Evolutionary conservation across 2,888 invertebrate genomes (phyloP).

Genomic region (Drosophila limbata): DNA sequence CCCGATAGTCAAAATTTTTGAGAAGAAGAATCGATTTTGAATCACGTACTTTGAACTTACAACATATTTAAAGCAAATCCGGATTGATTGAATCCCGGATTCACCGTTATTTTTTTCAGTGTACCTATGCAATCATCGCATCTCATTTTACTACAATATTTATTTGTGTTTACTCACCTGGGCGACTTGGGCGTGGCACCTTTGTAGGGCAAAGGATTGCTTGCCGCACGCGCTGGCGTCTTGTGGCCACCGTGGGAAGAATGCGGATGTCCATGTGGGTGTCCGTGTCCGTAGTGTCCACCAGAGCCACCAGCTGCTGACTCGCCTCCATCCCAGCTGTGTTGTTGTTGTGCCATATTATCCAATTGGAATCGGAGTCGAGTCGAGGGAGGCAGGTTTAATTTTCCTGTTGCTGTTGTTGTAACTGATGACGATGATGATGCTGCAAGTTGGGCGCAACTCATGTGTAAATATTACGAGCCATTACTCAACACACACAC

Average conservation of each 20-base stretch:
- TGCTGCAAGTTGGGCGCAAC: conserved; percentile 63
- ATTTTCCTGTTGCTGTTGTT: conserved; percentile 5
- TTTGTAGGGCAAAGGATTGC: conserved; percentile 81
- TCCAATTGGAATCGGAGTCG: conserved; percentile 17
- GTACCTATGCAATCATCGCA: background rate
- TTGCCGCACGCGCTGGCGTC: conserved; percentile 68
- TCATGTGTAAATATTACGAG: conserved; percentile 78
- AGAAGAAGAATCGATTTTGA: too few relatives aligned
- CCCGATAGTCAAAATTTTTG: too few relatives aligned
- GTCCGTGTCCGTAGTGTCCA: too few relatives aligned
- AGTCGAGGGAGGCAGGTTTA: background rate
- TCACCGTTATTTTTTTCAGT: too few relatives aligned
- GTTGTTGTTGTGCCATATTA: conserved; percentile 75
- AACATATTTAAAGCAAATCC: too few relatives aligned
- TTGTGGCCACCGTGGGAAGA: conserved; percentile 58
- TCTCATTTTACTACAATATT: background rate
- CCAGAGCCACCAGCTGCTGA: conserved; percentile 22
- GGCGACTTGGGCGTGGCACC: conserved; percentile 83
- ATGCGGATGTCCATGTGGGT: conserved; percentile 39
- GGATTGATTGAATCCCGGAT: too few relatives aligned
- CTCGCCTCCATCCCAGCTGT: conserved; percentile 78
- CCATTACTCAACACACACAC: conserved; percentile 65
- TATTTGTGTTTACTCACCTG: conserved; percentile 72
- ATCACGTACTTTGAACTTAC: too few relatives aligned
- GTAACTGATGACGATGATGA: conserved; percentile 34